Conservation (phyloP, 1,140 invertebrate species). For the Pseudobourletiella spinata region DNA sequence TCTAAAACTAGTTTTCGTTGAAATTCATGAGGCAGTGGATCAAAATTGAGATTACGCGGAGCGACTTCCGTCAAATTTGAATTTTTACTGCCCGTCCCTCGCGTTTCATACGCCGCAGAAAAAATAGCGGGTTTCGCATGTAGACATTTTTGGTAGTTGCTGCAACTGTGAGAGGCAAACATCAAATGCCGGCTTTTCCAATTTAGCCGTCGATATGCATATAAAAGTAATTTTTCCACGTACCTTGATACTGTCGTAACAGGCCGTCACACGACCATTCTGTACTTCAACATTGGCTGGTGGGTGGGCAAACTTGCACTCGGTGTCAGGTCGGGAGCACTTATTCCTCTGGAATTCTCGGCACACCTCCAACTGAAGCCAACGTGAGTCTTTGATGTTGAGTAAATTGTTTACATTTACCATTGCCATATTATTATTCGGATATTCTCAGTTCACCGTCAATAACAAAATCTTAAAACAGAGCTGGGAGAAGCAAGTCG, state of each 20-base stretch:
- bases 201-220: too few relatives aligned
- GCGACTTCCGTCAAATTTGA: too few relatives aligned
- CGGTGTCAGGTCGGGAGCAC: slow-evolving; percentile 94
- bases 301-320: slow-evolving; percentile 99
- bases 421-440: slow-evolving; percentile 62
- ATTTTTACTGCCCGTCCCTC: too few relatives aligned
- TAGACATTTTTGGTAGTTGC: neutral
- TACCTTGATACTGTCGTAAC: slow-evolving; percentile 99
- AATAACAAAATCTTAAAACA: too few relatives aligned
- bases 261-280: slow-evolving; percentile 98
- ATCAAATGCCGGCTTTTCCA: too few relatives aligned
- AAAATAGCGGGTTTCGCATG: too few relatives aligned
- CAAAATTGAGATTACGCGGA: too few relatives aligned
- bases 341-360: slow-evolving; percentile 99
- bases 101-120: too few relatives aligned
- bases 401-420: slow-evolving; percentile 94
- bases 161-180: neutral
- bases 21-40: too few relatives aligned
- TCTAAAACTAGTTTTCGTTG: too few relatives aligned
- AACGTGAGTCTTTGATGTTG: slow-evolving; percentile 97
- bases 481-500: too few relatives aligned
- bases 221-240: slow-evolving; percentile 40
- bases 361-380: slow-evolving; percentile 99
- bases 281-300: slow-evolving; percentile 98
- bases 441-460: neutral